Conservation (phyloP, 2,797 vertebrate genomes). For the Tachyglossus aculeatus region DNA sequence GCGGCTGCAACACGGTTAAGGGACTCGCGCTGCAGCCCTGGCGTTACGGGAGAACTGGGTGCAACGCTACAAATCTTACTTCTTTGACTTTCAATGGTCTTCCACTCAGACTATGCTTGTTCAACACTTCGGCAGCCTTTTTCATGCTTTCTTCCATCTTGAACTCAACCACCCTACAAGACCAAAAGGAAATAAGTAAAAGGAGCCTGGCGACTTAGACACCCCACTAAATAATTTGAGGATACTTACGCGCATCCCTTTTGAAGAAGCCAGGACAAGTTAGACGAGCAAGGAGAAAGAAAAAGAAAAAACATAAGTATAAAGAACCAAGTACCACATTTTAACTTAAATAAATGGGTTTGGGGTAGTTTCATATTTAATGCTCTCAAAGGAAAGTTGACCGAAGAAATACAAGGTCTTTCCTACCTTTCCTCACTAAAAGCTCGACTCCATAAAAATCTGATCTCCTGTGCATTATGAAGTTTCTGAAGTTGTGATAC, state of each 20-base stretch:
- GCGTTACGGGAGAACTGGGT: slow-evolving; percentile 18
- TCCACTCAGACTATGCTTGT: slow-evolving; percentile 95
- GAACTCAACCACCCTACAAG: slow-evolving; percentile 93
- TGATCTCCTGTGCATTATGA: slow-evolving; percentile 27
- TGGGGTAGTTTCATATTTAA: slow-evolving; percentile 31
- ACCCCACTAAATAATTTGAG: not conserved
- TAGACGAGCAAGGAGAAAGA: slow-evolving; percentile 57
- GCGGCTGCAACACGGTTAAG: too few relatives aligned
- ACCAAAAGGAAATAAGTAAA: slow-evolving; percentile 58
- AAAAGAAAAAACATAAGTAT: slow-evolving; percentile 71
- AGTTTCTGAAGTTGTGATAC: slow-evolving; percentile 47
- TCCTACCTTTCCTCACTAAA: slow-evolving; percentile 54
- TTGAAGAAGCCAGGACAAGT: slow-evolving; percentile 59
- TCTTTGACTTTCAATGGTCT: slow-evolving; percentile 97
- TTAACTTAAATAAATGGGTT: slow-evolving; percentile 34
- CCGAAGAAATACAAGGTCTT: slow-evolving; percentile 22
- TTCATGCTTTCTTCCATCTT: slow-evolving; percentile 98
- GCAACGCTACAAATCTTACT: slow-evolving; percentile 74
- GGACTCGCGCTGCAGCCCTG: too few relatives aligned
- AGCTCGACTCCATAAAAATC: slow-evolving; percentile 42
- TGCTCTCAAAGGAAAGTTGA: slow-evolving; percentile 48
- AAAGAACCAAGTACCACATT: not conserved
- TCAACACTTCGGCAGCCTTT: slow-evolving; percentile 95
- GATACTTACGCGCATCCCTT: slow-evolving; percentile 98
- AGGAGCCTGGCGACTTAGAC: not conserved